Base-by-base conservation (phyloP, 2,888 invertebrate species). In the Pilophorus perplexus region DNA sequence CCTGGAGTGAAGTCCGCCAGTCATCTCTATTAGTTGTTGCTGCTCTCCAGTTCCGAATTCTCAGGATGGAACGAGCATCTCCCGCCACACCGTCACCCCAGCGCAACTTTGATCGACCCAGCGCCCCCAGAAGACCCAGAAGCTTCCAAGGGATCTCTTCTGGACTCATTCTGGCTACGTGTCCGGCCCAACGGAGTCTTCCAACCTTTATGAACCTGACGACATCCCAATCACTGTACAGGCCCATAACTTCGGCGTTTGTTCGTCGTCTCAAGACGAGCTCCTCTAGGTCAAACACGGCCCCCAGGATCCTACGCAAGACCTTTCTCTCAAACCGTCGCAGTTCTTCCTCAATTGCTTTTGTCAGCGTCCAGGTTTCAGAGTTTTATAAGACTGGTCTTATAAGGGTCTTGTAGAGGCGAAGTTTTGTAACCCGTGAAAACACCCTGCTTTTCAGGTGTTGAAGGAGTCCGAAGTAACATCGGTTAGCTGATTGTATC, bases 361-460 rank as follows among this genome's bases (percentile, higher is more conserved):
- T n/a, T n/a, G n/a, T n/a, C n/a, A n/a, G n/a, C n/a, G n/a, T n/a
- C n/a, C n/a, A n/a, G n/a, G n/a, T n/a, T n/a, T n/a, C n/a, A n/a
- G n/a, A n/a, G n/a, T n/a, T n/a, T n/a, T n/a, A n/a, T n/a, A 33
- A 12, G 33, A 33, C 33, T 33, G 33, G 33, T 33, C 33, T 6
- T 33, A 33, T 8, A 33, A 33, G 33, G 33, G 33, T 33, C 33
- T 33, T 33, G 6, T 33, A 33, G 33, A 8, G 33, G 33, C 33
- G 33, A 33, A 33, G 33, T 33, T 33, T 33, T 33, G 18, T 18
- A 18, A 20, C 20, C 42, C 42, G 6, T 8, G 42, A 42, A 5
- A 42, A 10, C 14, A 42, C 42, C 42, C 42, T 42, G 42, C 42
- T 42, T 42, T 42, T 42, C 5, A 42, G 16, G 5, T 42, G 42